Base-by-base conservation (phyloP, 2,888 invertebrate species). In the Chorisops tibialis region DNA sequence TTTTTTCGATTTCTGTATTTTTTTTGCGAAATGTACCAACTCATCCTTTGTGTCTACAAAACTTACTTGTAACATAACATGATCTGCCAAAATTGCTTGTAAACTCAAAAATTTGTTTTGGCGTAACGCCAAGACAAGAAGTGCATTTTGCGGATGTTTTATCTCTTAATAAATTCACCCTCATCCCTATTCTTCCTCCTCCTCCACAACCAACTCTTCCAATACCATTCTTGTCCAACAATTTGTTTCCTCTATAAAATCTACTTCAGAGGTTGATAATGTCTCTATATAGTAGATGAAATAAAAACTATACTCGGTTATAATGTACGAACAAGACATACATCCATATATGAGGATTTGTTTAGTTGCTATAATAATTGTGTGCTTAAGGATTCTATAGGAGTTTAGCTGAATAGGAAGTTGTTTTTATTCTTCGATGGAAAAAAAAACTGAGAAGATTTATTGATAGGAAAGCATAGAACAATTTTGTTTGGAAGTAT, bases 121-220 rank as follows among this genome's bases (percentile, higher is more conserved):
- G 65, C 54, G 37, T 39, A 38, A 37, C 58, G 62, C 65, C 65
- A 65, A 60, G 47, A 18, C 22, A 43, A 48, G 62, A 60, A 60
- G 62, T 38, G 41, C 41, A 62, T 65, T 65, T 65, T 65, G 65
- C 65, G 65, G 65, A 65, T 62, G 58, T 65, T 62, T 65, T 65
- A 65, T 65, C 62, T 65, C 60, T 56, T 62, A 61, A 65, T 65
- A 65, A 64, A 65, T 63, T 62, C 60, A 14, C 37, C 37, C n/a
- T n/a, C n/a, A n/a, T n/a, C n/a, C n/a, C n/a, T n/a, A n/a, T n/a
- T n/a, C n/a, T n/a, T n/a, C n/a, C n/a, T n/a, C n/a, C n/a, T n/a
- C n/a, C n/a, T n/a, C n/a, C n/a, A n/a, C n/a, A n/a, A n/a, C n/a
- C n/a, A n/a, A n/a, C n/a, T n/a, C n/a, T n/a, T n/a, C n/a, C n/a